These are phyloP conservation scores for Haemorhous mexicanus DNA, from an alignment of 2,113 vertebrate genomes.

Conservation along the genomic window DNA sequence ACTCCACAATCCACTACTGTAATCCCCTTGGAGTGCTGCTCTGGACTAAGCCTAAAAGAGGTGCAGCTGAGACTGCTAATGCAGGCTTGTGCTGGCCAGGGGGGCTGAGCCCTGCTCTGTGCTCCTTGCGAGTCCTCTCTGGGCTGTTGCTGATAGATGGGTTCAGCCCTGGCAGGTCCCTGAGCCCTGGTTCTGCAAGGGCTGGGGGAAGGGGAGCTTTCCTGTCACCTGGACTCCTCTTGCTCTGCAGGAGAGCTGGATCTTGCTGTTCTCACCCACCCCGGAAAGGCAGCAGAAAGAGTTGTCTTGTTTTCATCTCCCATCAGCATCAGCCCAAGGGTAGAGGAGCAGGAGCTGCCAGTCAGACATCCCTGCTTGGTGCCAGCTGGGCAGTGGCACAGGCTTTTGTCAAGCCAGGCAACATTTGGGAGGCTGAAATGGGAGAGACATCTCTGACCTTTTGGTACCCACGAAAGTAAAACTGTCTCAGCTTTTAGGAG, in stretches of 20 bases:
- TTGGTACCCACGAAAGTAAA: background rate
- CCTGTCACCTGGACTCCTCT: background rate
- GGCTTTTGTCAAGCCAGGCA: background rate
- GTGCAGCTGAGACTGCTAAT: conserved; percentile 38
- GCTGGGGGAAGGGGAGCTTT: background rate
- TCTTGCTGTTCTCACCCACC: background rate
- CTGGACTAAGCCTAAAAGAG: background rate
- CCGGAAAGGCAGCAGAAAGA: background rate
- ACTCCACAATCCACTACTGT: conserved; percentile 43
- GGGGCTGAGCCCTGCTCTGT: background rate
- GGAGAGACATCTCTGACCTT: background rate
- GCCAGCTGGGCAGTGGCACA: background rate
- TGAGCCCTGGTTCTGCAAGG: background rate
- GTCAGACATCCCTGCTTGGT: background rate
- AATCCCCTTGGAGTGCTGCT: conserved; percentile 20
- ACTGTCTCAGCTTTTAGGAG: background rate
- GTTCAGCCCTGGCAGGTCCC: background rate
- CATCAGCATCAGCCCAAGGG: background rate
- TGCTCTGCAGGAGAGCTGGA: background rate
- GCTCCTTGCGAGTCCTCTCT: background rate
- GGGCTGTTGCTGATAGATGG: background rate
- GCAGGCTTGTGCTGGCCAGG: background rate
- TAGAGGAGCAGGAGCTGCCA: background rate
- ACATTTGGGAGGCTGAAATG: background rate
- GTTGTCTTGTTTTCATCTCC: background rate